Conservation (phyloP, 1,140 invertebrate genomes). For the Anastatus disparis region DNA sequence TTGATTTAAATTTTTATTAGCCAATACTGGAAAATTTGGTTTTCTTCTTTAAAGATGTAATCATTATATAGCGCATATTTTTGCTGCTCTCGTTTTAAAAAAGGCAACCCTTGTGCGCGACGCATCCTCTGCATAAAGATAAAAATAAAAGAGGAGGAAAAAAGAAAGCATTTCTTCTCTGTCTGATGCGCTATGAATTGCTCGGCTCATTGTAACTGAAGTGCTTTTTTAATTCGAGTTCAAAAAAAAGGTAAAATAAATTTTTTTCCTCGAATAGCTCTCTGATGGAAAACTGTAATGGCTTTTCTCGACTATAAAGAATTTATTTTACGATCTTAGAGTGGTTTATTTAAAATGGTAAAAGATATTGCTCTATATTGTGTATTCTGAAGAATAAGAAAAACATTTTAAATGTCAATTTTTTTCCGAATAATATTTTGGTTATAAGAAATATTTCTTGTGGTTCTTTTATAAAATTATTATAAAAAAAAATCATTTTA, state of each 20-base stretch:
- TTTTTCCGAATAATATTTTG: too few species aligned
- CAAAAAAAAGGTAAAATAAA: not conserved
- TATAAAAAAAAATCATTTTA: too few species aligned
- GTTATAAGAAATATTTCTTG: too few species aligned
- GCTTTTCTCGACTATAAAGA: not conserved
- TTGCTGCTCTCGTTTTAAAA: too few species aligned
- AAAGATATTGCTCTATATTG: not conserved
- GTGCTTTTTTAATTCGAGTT: not conserved
- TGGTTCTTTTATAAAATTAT: too few species aligned
- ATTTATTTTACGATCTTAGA: not conserved
- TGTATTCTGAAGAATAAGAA: too few species aligned
- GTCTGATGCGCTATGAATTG: too few species aligned
- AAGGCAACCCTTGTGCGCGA: too few species aligned
- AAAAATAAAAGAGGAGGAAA: too few species aligned
- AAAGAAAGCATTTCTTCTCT: too few species aligned
- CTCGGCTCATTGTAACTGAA: not conserved
- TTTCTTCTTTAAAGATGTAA: not conserved
- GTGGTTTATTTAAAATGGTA: not conserved
- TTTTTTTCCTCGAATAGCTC: not conserved
- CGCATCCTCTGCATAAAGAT: not conserved
- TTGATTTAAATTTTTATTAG: slow-evolving; percentile 8
- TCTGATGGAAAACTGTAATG: not conserved
- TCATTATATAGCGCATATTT: not conserved
- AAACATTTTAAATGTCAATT: too few species aligned
- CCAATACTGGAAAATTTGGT: not conserved